Conservation (phyloP, 2,797 vertebrate genomes). For the Lates japonicus region DNA sequence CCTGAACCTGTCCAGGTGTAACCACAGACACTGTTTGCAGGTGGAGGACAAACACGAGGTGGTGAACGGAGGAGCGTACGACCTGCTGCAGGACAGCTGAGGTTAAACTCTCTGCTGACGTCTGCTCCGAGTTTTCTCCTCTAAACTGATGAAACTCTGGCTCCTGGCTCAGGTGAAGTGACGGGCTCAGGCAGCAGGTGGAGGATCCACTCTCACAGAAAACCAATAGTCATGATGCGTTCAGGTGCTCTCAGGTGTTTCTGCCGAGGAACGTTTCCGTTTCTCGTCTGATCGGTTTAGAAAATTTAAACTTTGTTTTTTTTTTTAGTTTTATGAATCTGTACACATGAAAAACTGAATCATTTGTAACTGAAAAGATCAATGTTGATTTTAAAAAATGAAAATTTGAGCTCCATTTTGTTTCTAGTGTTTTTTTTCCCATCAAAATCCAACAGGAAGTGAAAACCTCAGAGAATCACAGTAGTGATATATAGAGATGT, state of each 20-base stretch:
- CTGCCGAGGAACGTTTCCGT: too few relatives aligned
- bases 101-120: not conserved
- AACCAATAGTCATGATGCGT: not conserved
- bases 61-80: conserved; percentile 75
- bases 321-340: too few relatives aligned
- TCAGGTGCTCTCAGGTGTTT: not conserved
- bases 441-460: too few relatives aligned
- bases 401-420: too few relatives aligned
- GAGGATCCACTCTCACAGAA: not conserved
- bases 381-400: too few relatives aligned
- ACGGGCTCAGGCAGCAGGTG: too few relatives aligned
- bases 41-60: conserved; percentile 84
- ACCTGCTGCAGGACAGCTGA: conserved; percentile 81
- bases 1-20: too few relatives aligned
- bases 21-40: conserved; percentile 51
- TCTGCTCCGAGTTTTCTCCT: not conserved
- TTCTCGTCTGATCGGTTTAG: too few relatives aligned
- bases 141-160: not conserved
- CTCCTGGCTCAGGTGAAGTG: not conserved
- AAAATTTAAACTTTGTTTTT: too few relatives aligned
- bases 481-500: too few relatives aligned
- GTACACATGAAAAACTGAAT: not conserved
- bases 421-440: too few relatives aligned
- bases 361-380: not conserved
- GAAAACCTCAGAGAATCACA: too few relatives aligned